Base-by-base conservation (phyloP, 2,113 vertebrate genomes). In the Aegotheles bennettii region DNA sequence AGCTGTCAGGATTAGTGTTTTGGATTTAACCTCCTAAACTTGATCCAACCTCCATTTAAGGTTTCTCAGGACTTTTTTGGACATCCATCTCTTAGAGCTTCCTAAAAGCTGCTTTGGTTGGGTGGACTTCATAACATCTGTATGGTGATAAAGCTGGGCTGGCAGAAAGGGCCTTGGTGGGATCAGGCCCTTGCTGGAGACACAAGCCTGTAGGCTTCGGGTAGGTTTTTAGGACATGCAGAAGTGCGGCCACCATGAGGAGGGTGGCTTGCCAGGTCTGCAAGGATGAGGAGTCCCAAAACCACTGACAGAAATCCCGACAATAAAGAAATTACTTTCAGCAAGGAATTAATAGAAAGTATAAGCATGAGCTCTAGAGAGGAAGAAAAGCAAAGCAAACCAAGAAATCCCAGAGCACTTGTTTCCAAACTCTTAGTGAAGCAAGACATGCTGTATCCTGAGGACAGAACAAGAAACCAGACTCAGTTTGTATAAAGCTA, bases 381-480 rank as follows among this genome's bases (percentile, higher is more conserved):
- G 35, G 14, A 82, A 69, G 48, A 56, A 80, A 79, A 84, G 10
- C 25, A 82, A 91, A 94, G 1, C 38, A 93, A 89, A 64, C 28
- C 4, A 77, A 88, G 87, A 71, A 51, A 28, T 6, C 63, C 28
- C 75, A 63, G 35, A 78, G 20, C 13, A 26, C 70, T 88, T 91
- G 23, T 83, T 94, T 95, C 76, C 76, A 90, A 74, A 61, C 67
- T 86, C 26, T 50, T 86, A 67, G 56, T 6, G 1, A 91, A 77
- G 68, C 82, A 90, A 93, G 79, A 84, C 51, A 71, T 71, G 47
- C 19, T 90, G 24, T 75, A 70, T 89, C 73, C 56, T 4, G 0
- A 84, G 42, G 65, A 90, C 57, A 89, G 83, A 84, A 81, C 40
- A 84, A 89, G 69, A 90, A 96, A 95, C 48, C 57, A 68, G 73